phyloP scores from a whole-genome alignment of 1,140 invertebrate genomes.

The Mya arenaria region DNA sequence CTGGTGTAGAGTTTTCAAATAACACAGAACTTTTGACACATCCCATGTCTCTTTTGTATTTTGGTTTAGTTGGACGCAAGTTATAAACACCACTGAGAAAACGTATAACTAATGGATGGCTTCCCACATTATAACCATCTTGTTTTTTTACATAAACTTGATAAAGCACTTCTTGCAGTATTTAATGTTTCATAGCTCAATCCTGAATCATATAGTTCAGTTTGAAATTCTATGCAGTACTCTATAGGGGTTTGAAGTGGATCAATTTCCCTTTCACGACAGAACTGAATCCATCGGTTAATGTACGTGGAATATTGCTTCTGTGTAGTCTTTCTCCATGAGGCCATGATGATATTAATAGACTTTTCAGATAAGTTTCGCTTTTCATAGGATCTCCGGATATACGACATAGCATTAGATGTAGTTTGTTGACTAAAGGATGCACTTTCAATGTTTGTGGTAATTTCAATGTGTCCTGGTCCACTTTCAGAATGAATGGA shows the following conservation, averaged over 20 bases:
- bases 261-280: slow-evolving; percentile 47
- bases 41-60: slow-evolving; percentile 53
- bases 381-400: slow-evolving; percentile 37
- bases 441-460: slow-evolving; percentile 20
- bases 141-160: slow-evolving; percentile 8
- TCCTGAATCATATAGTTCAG: slow-evolving; percentile 9
- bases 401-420: slow-evolving; percentile 51
- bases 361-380: slow-evolving; percentile 33
- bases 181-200: slow-evolving; percentile 46
- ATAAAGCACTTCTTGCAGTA: slow-evolving; percentile 45
- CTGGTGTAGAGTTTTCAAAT: slow-evolving; percentile 7
- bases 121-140: slow-evolving; percentile 18
- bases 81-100: slow-evolving; percentile 55
- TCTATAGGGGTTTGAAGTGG: slow-evolving; percentile 19
- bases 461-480: slow-evolving; percentile 14
- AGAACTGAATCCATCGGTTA: slow-evolving; percentile 49
- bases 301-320: slow-evolving; percentile 53
- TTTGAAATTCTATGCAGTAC: slow-evolving; percentile 38
- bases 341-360: slow-evolving; percentile 38
- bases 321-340: slow-evolving; percentile 43
- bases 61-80: slow-evolving; percentile 21
- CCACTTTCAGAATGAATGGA: slow-evolving; percentile 31
- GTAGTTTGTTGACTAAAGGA: slow-evolving; percentile 31
- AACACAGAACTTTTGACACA: slow-evolving; percentile 30
- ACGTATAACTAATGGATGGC: slow-evolving; percentile 37